Evolutionary conservation across 2,113 vertebrate species (phyloP).

Genomic region (Lucifuga dentata): DNA sequence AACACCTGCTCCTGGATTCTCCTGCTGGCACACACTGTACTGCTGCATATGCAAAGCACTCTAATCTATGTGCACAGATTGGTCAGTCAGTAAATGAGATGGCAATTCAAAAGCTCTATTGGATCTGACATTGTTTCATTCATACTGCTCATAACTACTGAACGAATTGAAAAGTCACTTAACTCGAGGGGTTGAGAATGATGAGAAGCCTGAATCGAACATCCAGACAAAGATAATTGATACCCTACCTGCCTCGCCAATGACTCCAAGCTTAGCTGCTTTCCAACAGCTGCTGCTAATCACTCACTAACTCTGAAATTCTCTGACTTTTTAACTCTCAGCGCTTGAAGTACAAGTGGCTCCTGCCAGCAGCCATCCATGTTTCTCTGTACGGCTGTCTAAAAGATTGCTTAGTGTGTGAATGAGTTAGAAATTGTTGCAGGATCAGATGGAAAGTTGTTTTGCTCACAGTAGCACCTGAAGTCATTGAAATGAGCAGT

Average conservation of each 20-base stretch:
- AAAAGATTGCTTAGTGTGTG: constrained; percentile 29
- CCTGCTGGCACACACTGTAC: too few species aligned
- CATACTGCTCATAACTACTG: constrained; percentile 13
- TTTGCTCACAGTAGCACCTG: constrained; percentile 2
- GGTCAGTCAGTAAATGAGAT: constrained; percentile 24
- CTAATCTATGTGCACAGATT: constrained; percentile 15
- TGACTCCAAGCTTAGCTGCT: constrained; percentile 38
- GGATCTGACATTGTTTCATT: constrained; percentile 49
- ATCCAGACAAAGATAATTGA: constrained; percentile 44
- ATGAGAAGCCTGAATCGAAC: constrained; percentile 41
- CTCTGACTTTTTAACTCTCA: constrained; percentile 4
- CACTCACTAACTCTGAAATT: constrained; percentile 47
- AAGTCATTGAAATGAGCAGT: constrained; percentile 16
- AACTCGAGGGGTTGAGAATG: constrained; percentile 20
- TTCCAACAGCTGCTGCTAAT: constrained; percentile 49
- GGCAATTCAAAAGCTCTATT: constrained; percentile 35
- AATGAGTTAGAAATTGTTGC: constrained; percentile 30
- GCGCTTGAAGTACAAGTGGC: constrained; percentile 38
- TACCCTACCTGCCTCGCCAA: constrained; percentile 33
- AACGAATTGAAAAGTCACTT: constrained; percentile 52
- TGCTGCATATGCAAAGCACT: neutral
- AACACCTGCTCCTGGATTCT: neutral
- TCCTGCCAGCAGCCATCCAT: constrained; percentile 35
- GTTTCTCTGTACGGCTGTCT: constrained; percentile 21
- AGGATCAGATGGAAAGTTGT: constrained; percentile 39